Evolutionary conservation across 2,113 vertebrate species (phyloP).

Genomic region (Elachura formosa): DNA sequence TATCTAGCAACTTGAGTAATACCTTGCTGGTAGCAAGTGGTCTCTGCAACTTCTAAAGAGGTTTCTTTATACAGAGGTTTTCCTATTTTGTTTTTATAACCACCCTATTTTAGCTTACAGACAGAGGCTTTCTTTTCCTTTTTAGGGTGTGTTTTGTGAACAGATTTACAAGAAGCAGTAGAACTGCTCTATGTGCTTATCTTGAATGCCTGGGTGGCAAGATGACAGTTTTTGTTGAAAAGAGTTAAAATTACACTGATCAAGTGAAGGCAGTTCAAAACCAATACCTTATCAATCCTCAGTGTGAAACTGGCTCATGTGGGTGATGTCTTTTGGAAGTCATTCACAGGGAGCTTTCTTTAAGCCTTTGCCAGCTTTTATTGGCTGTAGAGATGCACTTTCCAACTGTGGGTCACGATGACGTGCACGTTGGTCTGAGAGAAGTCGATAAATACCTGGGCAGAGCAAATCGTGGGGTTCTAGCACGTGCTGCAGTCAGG

Average conservation of each 20-base stretch:
- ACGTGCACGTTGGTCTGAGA: slow-evolving; percentile 59
- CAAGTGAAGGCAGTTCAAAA: slow-evolving; percentile 28
- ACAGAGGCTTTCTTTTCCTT: slow-evolving; percentile 62
- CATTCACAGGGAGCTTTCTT: slow-evolving; percentile 63
- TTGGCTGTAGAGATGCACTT: slow-evolving; percentile 57
- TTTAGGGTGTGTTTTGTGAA: slow-evolving; percentile 62
- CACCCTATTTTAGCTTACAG: slow-evolving; percentile 59
- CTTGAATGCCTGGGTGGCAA: slow-evolving; percentile 55
- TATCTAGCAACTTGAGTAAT: slow-evolving; percentile 64
- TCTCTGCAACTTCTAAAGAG: slow-evolving; percentile 67
- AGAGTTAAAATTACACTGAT: slow-evolving; percentile 30
- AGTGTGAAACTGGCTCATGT: slow-evolving; percentile 35
- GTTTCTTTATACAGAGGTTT: slow-evolving; percentile 54
- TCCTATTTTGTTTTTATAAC: slow-evolving; percentile 56
- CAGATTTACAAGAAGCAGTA: slow-evolving; percentile 57
- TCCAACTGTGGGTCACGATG: slow-evolving; percentile 53
- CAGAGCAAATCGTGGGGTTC: slow-evolving; percentile 57
- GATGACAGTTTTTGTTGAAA: slow-evolving; percentile 41
- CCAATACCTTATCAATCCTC: neutral
- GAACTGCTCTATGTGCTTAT: slow-evolving; percentile 59
- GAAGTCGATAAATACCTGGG: slow-evolving; percentile 47
- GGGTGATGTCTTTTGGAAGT: slow-evolving; percentile 64
- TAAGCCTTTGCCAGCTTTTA: slow-evolving; percentile 62
- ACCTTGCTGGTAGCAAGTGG: slow-evolving; percentile 70
- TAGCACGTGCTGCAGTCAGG: slow-evolving; percentile 51